Percentiles rank a stretch among this genome's conserved stretches.
phyloP scores from a whole-genome alignment of 2,888 invertebrate genomes.

The Chalcis sispes region DNA sequence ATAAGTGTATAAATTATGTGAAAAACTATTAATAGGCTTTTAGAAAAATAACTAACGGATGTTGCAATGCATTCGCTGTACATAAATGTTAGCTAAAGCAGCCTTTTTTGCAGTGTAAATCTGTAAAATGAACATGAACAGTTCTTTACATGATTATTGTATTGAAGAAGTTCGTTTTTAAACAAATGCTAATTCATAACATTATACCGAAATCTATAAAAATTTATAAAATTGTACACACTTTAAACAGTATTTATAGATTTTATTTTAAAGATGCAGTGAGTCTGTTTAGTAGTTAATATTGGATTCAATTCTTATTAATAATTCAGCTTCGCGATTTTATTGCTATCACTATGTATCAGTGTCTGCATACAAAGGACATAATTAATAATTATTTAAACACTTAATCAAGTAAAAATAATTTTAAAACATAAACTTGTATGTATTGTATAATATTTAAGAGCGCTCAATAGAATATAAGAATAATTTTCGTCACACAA shows the following conservation, averaged over 20 bases:
- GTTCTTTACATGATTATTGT: conserved; percentile 39
- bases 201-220: conserved; percentile 27
- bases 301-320: conserved; percentile 24
- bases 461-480: conserved; percentile 38
- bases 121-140: conserved; percentile 45
- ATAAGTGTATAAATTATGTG: conserved; percentile 54
- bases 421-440: conserved; percentile 51
- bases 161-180: conserved; percentile 31
- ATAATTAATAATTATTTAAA: conserved; percentile 11
- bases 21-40: conserved; percentile 44
- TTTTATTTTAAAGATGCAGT: conserved; percentile 44
- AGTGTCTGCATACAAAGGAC: conserved; percentile 12
- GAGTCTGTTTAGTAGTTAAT: conserved; percentile 20
- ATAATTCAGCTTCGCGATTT: conserved; percentile 22
- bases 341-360: conserved; percentile 11
- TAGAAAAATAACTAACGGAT: conserved; percentile 35
- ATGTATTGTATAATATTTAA: conserved; percentile 58
- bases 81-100: conserved; percentile 47
- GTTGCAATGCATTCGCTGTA: conserved; percentile 46
- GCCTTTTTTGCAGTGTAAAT: conserved; percentile 50
- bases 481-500: conserved; percentile 41
- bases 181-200: conserved; percentile 16
- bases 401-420: background rate
- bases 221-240: conserved; percentile 43
- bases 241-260: conserved; percentile 53